Conservation (phyloP, 2,797 vertebrate species). For the Hyperoplus immaculatus region DNA sequence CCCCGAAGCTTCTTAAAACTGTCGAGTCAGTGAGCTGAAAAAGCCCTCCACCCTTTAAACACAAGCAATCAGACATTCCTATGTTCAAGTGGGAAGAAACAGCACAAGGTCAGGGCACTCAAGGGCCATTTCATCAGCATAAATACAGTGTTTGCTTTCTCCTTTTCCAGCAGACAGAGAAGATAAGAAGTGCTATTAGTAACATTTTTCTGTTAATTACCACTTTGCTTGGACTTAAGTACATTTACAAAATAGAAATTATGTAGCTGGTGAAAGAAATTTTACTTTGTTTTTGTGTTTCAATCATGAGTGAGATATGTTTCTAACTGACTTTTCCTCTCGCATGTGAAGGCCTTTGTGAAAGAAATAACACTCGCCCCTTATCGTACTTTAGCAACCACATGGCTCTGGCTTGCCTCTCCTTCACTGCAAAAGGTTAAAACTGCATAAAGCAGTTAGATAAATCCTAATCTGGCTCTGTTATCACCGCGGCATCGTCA, state of each 20-base stretch:
- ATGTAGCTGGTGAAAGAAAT: neutral
- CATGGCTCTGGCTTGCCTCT: slow-evolving; percentile 16
- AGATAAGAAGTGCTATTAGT: slow-evolving; percentile 21
- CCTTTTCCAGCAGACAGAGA: neutral
- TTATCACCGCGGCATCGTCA: slow-evolving; percentile 7
- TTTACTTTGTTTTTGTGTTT: neutral
- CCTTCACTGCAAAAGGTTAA: slow-evolving; percentile 36
- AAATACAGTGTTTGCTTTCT: slow-evolving; percentile 14
- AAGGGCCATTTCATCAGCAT: slow-evolving; percentile 41
- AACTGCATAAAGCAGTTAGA: slow-evolving; percentile 5
- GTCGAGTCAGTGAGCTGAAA: slow-evolving; percentile 15
- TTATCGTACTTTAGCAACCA: slow-evolving; percentile 27
- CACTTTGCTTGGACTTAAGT: neutral
- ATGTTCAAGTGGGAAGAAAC: slow-evolving; percentile 16
- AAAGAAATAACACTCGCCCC: neutral
- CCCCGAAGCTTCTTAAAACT: slow-evolving; percentile 28
- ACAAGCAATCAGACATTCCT: slow-evolving; percentile 37
- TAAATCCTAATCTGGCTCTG: slow-evolving; percentile 18
- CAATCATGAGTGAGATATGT: neutral
- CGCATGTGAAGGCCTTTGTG: neutral
- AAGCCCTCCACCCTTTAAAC: neutral
- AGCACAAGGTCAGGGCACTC: slow-evolving; percentile 20
- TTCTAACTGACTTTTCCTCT: neutral
- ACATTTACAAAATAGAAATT: slow-evolving; percentile 19
- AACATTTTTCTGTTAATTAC: neutral